A percentile compares a stretch with the other conserved stretches of the same genome.
Conservation (phyloP, 2,113 vertebrate genomes). For the Panurus biarmicus region DNA sequence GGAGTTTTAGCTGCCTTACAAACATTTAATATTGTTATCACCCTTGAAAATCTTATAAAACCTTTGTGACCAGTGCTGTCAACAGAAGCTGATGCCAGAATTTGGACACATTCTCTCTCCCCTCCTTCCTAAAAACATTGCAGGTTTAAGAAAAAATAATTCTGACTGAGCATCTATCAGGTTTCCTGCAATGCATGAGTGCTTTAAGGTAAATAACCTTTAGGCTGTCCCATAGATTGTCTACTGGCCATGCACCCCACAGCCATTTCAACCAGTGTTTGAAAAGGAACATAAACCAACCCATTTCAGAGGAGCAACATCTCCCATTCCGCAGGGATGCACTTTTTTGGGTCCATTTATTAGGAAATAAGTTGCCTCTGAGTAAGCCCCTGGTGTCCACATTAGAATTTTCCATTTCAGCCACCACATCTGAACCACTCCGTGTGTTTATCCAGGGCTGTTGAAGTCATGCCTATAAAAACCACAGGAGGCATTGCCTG, state of each 20-base stretch:
- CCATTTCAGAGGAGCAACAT: background rate
- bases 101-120: background rate
- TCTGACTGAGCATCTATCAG: background rate
- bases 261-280: background rate
- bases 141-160: background rate
- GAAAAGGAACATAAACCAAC: background rate
- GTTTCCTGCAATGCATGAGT: background rate
- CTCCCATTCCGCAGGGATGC: background rate
- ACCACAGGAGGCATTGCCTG: background rate
- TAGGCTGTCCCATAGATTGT: background rate
- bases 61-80: background rate
- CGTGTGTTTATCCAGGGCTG: background rate
- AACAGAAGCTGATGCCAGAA: background rate
- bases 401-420: constrained; percentile 4
- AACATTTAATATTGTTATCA: background rate
- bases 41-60: background rate
- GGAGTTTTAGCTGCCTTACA: background rate
- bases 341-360: background rate
- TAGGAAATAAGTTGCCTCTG: background rate
- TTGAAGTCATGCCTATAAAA: background rate
- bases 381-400: background rate
- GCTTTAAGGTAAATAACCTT: background rate
- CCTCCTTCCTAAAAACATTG: background rate
- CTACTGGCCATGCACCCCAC: background rate
- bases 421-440: background rate